phyloP scores from a whole-genome alignment of 1,140 invertebrate species.

The Spodoptera litura region DNA sequence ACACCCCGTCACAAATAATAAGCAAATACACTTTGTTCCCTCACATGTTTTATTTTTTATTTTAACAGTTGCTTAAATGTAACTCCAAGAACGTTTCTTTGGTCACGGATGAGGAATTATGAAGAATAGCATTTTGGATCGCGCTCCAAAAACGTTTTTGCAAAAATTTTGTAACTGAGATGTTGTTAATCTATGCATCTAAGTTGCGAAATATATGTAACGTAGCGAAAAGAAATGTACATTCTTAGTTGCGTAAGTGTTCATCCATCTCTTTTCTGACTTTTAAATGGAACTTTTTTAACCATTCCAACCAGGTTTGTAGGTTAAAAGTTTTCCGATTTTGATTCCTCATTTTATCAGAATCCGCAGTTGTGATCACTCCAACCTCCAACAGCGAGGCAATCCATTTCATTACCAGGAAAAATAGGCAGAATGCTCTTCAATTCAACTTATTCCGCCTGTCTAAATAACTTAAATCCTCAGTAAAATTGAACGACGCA shows the following conservation, averaged over 20 bases:
- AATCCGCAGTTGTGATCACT: no score
- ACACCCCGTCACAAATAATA: constrained; percentile 65
- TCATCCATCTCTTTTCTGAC: no score
- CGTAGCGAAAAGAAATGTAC: not conserved
- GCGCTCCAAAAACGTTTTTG: not conserved
- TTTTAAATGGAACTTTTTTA: no score
- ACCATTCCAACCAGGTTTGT: no score
- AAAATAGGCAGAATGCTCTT: no score
- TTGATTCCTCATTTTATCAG: no score
- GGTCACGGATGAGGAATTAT: constrained; percentile 5
- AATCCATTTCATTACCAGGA: no score
- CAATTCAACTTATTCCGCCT: no score
- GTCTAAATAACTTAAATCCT: not conserved
- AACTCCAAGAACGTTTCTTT: constrained; percentile 21
- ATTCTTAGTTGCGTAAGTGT: not conserved
- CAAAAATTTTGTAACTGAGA: constrained; percentile 10
- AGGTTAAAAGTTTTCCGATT: no score
- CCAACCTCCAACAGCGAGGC: no score
- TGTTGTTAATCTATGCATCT: not conserved
- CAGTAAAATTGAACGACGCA: no score
- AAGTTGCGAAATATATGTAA: not conserved
- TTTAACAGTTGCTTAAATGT: constrained; percentile 47
- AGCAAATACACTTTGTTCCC: constrained; percentile 67
- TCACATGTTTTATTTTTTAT: constrained; percentile 61
- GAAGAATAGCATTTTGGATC: not conserved